Evolutionary conservation across 2,888 invertebrate genomes (phyloP), one percentile per base, ranked within the genome.

Genomic region (Tipula unca): DNA sequence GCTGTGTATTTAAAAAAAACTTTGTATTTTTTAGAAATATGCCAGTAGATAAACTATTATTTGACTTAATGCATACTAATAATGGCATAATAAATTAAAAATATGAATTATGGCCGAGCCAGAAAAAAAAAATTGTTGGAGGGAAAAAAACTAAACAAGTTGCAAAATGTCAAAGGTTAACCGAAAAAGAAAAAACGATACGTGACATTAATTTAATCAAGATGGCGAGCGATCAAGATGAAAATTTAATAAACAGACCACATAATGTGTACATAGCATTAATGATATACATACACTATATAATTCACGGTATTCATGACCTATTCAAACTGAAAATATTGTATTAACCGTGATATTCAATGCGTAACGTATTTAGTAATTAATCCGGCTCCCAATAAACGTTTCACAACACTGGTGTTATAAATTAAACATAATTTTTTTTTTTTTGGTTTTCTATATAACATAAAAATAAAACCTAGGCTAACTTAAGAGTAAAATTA

Each of bases 381-480:
- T 69, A 69, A 48, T 17, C 48, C 48, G 48, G 17, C 17, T 48
- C 17, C 17, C 8, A 48, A 69, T n/a, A 69, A 69, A 69, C 25
- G 69, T 69, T 69, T 69, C 69, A 20, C 69, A 69, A 69, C 69
- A 69, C 25, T 69, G 69, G 20, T 25, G 20, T 69, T 69, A 69
- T 69, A 48, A 48, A n/a, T 17, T 48, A n/a, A 48, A 69, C 69
- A 69, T 69, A 25, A 32, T 48, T 48, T 25, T 69, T 69, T 69
- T 69, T 25, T 69, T 69, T 69, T 69, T 69, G 69, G 69, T 69
- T 69, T 69, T 69, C 69, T 69, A 69, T 69, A 25, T 69, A 69
- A 69, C 69, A 69, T 25, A 69, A 69, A 69, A 69, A 69, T 69
- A 69, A 69, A 69, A 69, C 69, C 69, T 69, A 69, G 69, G 69